These are phyloP conservation scores for Notospermus geniculatus DNA, from an alignment of 1,140 invertebrate species.

Conservation along the genomic window DNA sequence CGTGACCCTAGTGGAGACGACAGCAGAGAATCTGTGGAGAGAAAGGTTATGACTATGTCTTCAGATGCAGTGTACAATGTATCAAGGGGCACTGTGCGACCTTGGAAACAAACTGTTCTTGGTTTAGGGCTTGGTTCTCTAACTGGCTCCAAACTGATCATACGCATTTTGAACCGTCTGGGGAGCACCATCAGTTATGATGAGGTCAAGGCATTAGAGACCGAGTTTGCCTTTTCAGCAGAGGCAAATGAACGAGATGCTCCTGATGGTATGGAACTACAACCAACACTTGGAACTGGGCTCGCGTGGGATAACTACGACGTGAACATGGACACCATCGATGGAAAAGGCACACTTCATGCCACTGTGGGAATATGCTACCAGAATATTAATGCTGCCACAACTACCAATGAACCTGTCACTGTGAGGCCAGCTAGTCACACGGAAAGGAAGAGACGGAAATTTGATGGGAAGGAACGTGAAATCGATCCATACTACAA, in stretches of 20 bases:
- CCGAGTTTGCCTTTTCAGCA: constrained; percentile 14
- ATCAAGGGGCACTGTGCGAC: constrained; percentile 13
- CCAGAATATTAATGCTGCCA: constrained; percentile 1
- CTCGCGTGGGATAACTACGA: too few relatives aligned
- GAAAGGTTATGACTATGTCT: too few relatives aligned
- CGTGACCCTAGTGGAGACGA: too few relatives aligned
- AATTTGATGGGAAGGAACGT: too few relatives aligned
- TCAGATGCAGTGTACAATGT: constrained; percentile 12
- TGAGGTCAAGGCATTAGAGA: constrained; percentile 17
- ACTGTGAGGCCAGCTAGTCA: too few relatives aligned
- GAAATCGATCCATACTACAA: too few relatives aligned
- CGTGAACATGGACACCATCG: constrained; percentile 1
- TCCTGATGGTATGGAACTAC: constrained; percentile 7
- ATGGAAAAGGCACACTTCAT: background rate
- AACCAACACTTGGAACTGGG: background rate
- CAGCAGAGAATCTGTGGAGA: too few relatives aligned
- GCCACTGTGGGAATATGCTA: constrained; percentile 3
- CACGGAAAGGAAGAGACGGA: too few relatives aligned
- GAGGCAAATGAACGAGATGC: constrained; percentile 13
- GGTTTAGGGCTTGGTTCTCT: constrained; percentile 14
- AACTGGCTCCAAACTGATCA: constrained; percentile 16
- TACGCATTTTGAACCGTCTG: too few relatives aligned
- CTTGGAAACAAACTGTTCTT: constrained; percentile 13
- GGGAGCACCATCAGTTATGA: constrained; percentile 15
- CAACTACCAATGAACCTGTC: background rate